Base-by-base conservation (phyloP, 2,113 vertebrate species). In the Cyanoderma ruficeps region DNA sequence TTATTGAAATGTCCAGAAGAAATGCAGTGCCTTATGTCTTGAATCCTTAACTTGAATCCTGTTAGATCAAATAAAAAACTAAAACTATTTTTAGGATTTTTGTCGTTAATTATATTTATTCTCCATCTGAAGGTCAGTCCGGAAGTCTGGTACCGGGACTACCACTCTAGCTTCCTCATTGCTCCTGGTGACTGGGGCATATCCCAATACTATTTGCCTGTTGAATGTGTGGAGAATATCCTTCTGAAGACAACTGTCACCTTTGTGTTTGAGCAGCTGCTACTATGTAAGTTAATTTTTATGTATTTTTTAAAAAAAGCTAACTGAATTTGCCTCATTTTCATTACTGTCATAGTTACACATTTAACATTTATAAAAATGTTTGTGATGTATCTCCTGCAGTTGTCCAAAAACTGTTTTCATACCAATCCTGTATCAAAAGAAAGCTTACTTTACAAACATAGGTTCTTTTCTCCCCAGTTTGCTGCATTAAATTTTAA, bases 171-270 rank as follows among this genome's bases (percentile, higher is more conserved):
- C 44, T 87, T 74, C 25, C 28, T 71, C 2, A 1, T 20, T 92
- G 47, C 24, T 89, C 31, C 67, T 57, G 24, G 46, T 78, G 74
- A 2, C 65, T 56, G 30, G 23, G 35, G 27, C 55, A 15, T 84
- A 78, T 44, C 49, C 37, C n/a, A 50, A 1, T 0, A 0, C 41
- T 56, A 0, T 35, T 47, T n/a, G 20, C 60, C 52, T 83, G 20
- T 59, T 84, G 83, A 71, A 71, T 75, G 47, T 83, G 68, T 1
- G 0, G 56, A 68, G 55, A 89, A 27, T 28, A 56, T 59, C 5
- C 5, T 68, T 78, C 41, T 67, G n/a, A 86, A 33, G 50, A 75
- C 35, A 76, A 1, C 33, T 28, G 6, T 86, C 53, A 70, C 44
- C 57, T 82, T 59, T 56, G 56, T 74, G 14, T 87, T 86, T 59